Conservation (phyloP, 1,140 invertebrate species). For the Solenopsis invicta region DNA sequence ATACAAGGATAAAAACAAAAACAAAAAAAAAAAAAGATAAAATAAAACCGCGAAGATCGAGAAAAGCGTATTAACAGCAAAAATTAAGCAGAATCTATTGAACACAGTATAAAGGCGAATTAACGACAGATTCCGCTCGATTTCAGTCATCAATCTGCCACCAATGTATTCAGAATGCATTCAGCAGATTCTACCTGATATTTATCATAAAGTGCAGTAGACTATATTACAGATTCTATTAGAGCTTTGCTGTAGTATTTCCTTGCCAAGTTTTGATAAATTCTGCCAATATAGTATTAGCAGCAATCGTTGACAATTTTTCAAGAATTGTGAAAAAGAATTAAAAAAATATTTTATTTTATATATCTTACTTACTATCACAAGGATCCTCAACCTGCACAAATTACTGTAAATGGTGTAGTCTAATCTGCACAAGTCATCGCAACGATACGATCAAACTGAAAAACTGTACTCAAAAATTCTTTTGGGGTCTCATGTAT, state of each 20-base stretch:
- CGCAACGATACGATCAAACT: background rate
- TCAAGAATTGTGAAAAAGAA: conserved; percentile 16
- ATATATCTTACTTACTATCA: conserved; percentile 29
- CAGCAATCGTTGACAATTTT: background rate
- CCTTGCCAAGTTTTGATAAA: background rate
- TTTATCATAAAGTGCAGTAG: background rate
- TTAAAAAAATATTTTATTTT: conserved; percentile 19
- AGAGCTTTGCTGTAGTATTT: conserved; percentile 2
- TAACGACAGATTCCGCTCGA: background rate
- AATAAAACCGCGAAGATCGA: background rate
- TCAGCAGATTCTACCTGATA: background rate
- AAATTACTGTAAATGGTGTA: background rate
- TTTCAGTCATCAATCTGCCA: background rate
- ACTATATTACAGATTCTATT: conserved; percentile 3
- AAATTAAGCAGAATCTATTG: background rate
- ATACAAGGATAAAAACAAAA: background rate
- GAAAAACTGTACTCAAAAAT: conserved; percentile 27
- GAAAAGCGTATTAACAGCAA: background rate
- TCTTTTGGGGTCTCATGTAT: conserved; percentile 39
- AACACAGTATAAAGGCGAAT: background rate
- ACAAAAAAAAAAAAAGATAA: background rate
- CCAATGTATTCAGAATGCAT: background rate
- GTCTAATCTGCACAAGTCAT: conserved; percentile 1
- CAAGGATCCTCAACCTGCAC: background rate
- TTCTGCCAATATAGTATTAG: background rate